Evolutionary conservation across 2,797 vertebrate genomes (phyloP), one percentile per base, ranked within the genome.

Genomic region (Jordanella pulchra): DNA sequence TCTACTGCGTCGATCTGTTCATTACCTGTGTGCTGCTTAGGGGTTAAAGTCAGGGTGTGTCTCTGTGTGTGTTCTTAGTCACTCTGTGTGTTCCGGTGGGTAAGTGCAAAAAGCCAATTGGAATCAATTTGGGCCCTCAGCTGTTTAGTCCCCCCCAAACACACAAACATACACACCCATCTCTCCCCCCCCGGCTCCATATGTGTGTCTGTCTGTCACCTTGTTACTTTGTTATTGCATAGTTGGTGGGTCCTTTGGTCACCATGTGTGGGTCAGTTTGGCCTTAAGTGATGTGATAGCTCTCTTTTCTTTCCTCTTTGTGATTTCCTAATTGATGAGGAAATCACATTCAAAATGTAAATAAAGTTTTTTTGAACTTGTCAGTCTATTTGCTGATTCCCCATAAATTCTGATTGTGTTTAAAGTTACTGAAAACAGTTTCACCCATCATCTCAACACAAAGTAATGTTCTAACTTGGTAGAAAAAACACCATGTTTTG

Each of bases 71-170:
- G 85, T 85, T 79, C 80, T 75, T 21, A 18, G 51, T 80, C 77
- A 72, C 42, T 82, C 53, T 86, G 84, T 86, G 83, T 78, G 74
- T 82, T 72, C 55, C 65, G 56, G 73, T 72, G 66, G 70, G 67
- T 61, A 60, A 65, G 75, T 67, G 79, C 73, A 83, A 50, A 39
- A 76, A 73, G 87, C 89, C 92, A 89, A 90, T 92, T 87, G 86
- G 80, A 93, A 93, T 94, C 90, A 93, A 91, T 93, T 94, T 94
- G 93, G 86, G 71, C 85, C 69, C 80, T 94, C 93, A 94, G 94
- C 94, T 94, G 93, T 92, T 89, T 76, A 72, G 63, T 61, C 28
- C 79, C 78, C 68, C 54, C 61, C 65, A 15, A 48, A 9, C 58
- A 1, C 2, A 55, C 53, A 54, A 2, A 27, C 54, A 28, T 4